A percentile compares a stretch with the other conserved stretches of the same genome.
phyloP scores from a whole-genome alignment of 2,797 vertebrate genomes.

The Cossypha dichroa region DNA sequence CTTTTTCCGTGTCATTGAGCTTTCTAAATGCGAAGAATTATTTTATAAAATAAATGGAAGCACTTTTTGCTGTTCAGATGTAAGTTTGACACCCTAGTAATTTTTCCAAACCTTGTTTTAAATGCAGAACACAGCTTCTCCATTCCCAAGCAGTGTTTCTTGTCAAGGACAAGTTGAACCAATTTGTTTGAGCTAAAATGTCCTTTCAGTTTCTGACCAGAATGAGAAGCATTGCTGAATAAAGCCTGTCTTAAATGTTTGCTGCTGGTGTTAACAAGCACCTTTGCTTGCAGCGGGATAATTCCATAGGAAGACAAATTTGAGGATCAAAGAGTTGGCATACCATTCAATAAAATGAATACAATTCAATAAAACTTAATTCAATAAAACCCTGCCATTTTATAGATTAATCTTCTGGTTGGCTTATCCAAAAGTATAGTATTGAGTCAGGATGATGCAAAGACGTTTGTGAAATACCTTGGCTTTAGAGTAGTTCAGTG shows the following conservation, averaged over 20 bases:
- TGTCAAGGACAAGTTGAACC: constrained; percentile 2
- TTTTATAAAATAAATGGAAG: background rate
- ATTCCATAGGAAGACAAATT: background rate
- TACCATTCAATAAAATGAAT: no score
- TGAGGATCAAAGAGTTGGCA: background rate
- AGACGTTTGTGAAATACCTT: background rate
- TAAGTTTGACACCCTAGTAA: background rate
- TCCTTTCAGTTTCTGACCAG: background rate
- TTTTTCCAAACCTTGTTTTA: background rate
- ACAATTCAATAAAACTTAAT: background rate
- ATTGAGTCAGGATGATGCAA: background rate
- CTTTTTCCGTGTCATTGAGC: background rate
- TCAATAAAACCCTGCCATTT: background rate
- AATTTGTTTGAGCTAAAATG: background rate
- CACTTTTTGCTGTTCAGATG: background rate
- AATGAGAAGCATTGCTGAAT: background rate
- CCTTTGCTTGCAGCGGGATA: background rate
- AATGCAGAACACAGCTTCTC: background rate
- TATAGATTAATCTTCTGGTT: background rate
- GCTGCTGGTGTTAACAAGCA: background rate
- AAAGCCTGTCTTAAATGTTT: background rate
- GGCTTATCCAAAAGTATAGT: background rate
- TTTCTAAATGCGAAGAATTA: background rate
- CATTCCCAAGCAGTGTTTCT: background rate
- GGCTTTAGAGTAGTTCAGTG: background rate